phyloP scores from a whole-genome alignment of 2,113 vertebrate genomes.

The Cavia porcellus region DNA sequence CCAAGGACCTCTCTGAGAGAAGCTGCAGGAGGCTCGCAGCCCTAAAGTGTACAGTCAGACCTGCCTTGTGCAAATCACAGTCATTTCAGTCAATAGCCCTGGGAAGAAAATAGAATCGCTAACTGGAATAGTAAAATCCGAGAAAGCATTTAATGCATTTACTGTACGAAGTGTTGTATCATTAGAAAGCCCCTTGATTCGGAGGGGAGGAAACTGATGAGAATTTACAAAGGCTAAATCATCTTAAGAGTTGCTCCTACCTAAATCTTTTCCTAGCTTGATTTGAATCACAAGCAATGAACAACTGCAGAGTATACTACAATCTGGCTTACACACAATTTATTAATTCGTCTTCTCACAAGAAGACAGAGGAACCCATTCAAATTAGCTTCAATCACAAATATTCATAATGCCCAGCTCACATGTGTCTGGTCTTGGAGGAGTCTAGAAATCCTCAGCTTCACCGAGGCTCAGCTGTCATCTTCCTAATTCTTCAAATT shows the following conservation, averaged over 20 bases:
- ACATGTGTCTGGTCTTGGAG: background rate
- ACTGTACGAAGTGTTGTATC: slow-evolving; percentile 37
- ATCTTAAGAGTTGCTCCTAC: slow-evolving; percentile 20
- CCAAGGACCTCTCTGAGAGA: background rate
- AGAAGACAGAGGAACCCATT: background rate
- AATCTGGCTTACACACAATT: background rate
- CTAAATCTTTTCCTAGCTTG: slow-evolving; percentile 30
- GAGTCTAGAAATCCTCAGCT: background rate
- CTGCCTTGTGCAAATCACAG: slow-evolving; percentile 51
- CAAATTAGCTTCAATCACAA: slow-evolving; percentile 12
- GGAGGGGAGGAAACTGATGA: slow-evolving; percentile 40
- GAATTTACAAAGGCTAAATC: slow-evolving; percentile 55
- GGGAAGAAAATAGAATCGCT: slow-evolving; percentile 67
- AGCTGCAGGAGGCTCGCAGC: background rate
- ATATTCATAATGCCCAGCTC: background rate
- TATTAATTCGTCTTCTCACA: background rate
- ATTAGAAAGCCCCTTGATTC: slow-evolving; percentile 54
- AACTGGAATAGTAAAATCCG: slow-evolving; percentile 57
- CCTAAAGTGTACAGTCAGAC: slow-evolving; percentile 38
- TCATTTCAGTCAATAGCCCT: slow-evolving; percentile 61
- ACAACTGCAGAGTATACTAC: background rate
- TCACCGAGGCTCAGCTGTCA: background rate
- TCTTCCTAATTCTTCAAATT: background rate
- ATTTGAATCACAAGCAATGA: slow-evolving; percentile 47
- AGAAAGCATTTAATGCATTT: slow-evolving; percentile 60